Percentiles rank a stretch among this genome's conserved stretches.
These are phyloP conservation scores for Chloroclystis v-ata DNA, from an alignment of 2,888 invertebrate genomes.

Conservation along the genomic window DNA sequence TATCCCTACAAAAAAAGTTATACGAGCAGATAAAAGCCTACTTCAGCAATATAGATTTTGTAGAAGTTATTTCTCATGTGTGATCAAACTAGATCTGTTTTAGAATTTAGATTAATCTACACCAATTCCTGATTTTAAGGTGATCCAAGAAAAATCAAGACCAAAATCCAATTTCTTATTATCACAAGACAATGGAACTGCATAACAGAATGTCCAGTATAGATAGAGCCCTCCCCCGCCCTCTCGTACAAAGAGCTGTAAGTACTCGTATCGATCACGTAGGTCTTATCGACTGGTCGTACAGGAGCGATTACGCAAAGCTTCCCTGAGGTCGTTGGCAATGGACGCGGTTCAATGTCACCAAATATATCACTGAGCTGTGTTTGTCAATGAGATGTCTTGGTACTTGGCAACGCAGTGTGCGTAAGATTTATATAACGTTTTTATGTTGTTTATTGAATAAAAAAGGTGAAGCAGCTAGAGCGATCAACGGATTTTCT, in stretches of 20 bases:
- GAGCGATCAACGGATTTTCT: too few species aligned
- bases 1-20: background rate
- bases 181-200: too few species aligned
- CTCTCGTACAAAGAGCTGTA: conserved; percentile 7
- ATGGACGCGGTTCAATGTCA: conserved; percentile 78
- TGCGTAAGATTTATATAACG: background rate
- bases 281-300: conserved; percentile 26
- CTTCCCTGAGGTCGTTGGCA: conserved; percentile 78
- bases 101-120: too few species aligned
- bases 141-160: conserved; percentile 8
- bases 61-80: too few species aligned
- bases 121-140: too few species aligned
- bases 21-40: background rate
- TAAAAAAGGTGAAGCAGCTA: too few species aligned
- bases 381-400: conserved; percentile 34
- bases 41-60: too few species aligned
- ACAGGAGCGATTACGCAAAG: conserved; percentile 76
- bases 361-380: conserved; percentile 74
- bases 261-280: conserved; percentile 22
- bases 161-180: too few species aligned
- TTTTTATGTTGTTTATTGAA: background rate
- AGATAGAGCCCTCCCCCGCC: conserved; percentile 12
- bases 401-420: conserved; percentile 46
- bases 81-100: too few species aligned
- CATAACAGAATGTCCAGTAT: conserved; percentile 3